Evolutionary conservation across 92 coral and sea anemone genomes (phyloP).

Genomic region (Bergia puertoricense): DNA sequence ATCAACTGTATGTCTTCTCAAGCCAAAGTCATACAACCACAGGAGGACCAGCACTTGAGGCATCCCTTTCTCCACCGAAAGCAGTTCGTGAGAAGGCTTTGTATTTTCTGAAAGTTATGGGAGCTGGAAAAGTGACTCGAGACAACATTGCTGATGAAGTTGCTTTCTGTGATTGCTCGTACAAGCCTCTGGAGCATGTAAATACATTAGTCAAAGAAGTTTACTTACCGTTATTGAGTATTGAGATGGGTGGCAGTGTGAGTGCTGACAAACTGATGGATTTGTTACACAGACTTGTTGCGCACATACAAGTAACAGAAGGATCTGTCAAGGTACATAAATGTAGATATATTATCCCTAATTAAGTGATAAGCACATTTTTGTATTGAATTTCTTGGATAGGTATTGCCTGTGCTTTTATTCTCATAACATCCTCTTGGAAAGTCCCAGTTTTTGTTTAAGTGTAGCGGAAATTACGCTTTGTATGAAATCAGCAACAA

Average conservation of each 20-base stretch:
- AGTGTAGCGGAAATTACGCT: too few species aligned
- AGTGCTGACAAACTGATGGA: slow-evolving; percentile 99
- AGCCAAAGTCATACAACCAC: slow-evolving; percentile 49
- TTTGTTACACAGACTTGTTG: slow-evolving; percentile 89
- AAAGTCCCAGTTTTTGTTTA: too few species aligned
- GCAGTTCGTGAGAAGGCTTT: slow-evolving; percentile 88
- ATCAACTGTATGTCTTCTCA: slow-evolving; percentile 76
- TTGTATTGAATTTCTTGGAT: too few species aligned
- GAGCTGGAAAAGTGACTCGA: slow-evolving; percentile 79
- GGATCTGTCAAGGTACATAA: slow-evolving; percentile 74
- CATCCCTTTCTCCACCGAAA: slow-evolving; percentile 85
- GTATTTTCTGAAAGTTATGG: slow-evolving; percentile 79
- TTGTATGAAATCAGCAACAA: too few species aligned
- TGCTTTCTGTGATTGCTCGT: slow-evolving; percentile 93
- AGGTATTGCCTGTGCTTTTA: too few species aligned
- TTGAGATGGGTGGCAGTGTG: slow-evolving; percentile 98
- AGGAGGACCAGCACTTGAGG: slow-evolving; percentile 73
- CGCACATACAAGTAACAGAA: slow-evolving; percentile 86
- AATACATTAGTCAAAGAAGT: slow-evolving; percentile 85
- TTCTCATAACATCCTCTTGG: too few species aligned
- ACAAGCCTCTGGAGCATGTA: slow-evolving; percentile 73
- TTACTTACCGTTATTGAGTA: slow-evolving; percentile 91
- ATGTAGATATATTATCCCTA: too few species aligned
- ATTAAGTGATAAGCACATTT: too few species aligned
- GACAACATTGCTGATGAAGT: slow-evolving; percentile 92